Base-by-base conservation (phyloP, 1,140 invertebrate species). In the Apis dorsata region DNA sequence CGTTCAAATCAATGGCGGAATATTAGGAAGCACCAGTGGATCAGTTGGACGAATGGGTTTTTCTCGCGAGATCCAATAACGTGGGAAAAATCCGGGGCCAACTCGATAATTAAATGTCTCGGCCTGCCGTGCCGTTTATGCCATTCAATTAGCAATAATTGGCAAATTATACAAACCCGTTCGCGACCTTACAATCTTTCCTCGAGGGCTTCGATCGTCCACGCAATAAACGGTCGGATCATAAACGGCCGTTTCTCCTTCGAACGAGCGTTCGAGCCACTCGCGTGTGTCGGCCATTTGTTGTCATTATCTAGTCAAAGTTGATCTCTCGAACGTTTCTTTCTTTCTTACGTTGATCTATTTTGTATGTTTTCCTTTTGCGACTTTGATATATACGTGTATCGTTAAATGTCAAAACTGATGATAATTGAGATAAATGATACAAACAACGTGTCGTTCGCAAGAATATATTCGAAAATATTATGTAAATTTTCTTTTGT, bases 121-220 rank as follows among this genome's bases (percentile, higher is more conserved):
- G 63, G 19, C 34, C 34, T 71, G 53, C 60, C 62, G 57, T 59
- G 51, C 63, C 70, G 28, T 77, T 80, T 68, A 72, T 60, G 60
- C 85, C 65, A 87, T 88, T 88, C 86, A 87, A 88, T 88, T 88
- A 85, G 82, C 83, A 75, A 85, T 87, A 88, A 88, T 87, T 87
- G 86, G 86, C 34, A 75, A 88, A 88, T 87, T 85, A 85, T 62
- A 85, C 28, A 69, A 24, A 57, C 71, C 75, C 49, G 55, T 28
- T 51, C 80, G 66, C 55, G 71, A 51, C 28, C 70, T 51, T 10
- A n/a, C 65, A 70, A 63, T 60, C 24, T 15, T 68, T 68, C 70
- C 65, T 69, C 72, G 57, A 24, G 21, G 49, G 28, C 44, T 24
- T 51, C 19, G 63, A 34, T 85, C 74, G 74, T 12, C 57, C 13